Evolutionary conservation across 2,888 invertebrate genomes (phyloP).

Genomic region (Acrobasis repandana): DNA sequence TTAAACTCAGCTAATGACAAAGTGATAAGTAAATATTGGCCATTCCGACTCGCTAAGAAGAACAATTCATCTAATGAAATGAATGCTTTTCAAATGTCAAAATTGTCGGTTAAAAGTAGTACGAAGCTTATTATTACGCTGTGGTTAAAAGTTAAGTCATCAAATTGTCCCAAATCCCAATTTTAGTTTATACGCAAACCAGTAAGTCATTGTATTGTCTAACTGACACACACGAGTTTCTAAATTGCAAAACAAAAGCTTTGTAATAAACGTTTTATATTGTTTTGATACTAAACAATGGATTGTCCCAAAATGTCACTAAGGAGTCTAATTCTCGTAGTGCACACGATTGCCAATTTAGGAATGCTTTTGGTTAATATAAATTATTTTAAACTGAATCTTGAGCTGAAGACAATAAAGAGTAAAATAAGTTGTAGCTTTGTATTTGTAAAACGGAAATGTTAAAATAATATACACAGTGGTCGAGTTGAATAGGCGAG

Average conservation of each 20-base stretch:
- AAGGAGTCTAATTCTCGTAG: constrained; percentile 21
- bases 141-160: not conserved
- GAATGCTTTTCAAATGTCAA: too few relatives aligned
- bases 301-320: constrained; percentile 25
- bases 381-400: constrained; percentile 9
- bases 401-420: not conserved
- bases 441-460: not conserved
- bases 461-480: not conserved
- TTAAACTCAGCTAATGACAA: too few relatives aligned
- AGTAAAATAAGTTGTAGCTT: not conserved
- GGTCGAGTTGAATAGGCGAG: not conserved
- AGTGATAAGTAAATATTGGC: too few relatives aligned
- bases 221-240: constrained; percentile 9
- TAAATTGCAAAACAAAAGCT: constrained; percentile 29
- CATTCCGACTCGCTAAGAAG: too few relatives aligned
- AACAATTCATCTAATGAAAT: too few relatives aligned
- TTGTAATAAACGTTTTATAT: constrained; percentile 27
- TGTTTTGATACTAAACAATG: constrained; percentile 31
- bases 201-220: not conserved
- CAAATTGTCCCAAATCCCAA: not conserved
- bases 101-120: too few relatives aligned
- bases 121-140: too few relatives aligned
- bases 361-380: not conserved
- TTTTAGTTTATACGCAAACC: constrained; percentile 1
- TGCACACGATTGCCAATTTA: constrained; percentile 16